These are phyloP conservation scores for Cyphomyrmex costatus DNA, from an alignment of 1,140 invertebrate species.

Conservation along the genomic window DNA sequence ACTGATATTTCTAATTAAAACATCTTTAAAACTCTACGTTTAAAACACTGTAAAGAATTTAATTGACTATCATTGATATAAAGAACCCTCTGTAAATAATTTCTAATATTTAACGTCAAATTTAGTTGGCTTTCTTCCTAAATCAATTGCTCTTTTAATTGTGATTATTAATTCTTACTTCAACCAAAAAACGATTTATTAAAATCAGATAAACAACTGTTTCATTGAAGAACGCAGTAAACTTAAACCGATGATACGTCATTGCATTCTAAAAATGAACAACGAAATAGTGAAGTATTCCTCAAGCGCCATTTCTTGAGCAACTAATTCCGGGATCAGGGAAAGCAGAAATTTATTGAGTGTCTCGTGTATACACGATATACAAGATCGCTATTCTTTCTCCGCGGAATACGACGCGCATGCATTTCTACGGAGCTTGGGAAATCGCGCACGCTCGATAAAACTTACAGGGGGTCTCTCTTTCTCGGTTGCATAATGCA, in stretches of 20 bases:
- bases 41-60: no score
- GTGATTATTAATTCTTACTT: neutral
- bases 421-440: slow-evolving; percentile 62
- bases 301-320: slow-evolving; percentile 8
- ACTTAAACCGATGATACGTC: neutral
- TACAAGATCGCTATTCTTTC: slow-evolving; percentile 55
- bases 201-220: neutral
- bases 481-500: slow-evolving; percentile 73
- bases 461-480: slow-evolving; percentile 73
- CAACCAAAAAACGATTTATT: neutral
- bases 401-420: slow-evolving; percentile 55
- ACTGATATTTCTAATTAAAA: no score
- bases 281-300: neutral
- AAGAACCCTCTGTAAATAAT: no score
- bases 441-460: slow-evolving; percentile 74
- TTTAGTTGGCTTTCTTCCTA: neutral
- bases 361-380: slow-evolving; percentile 4
- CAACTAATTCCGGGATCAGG: slow-evolving; percentile 50
- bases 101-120: neutral
- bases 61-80: no score
- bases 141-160: neutral
- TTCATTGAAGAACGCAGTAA: neutral
- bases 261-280: slow-evolving; percentile 6
- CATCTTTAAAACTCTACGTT: no score
- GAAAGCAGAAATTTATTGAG: slow-evolving; percentile 57